Evolutionary conservation across 2,797 vertebrate genomes (phyloP).

Genomic region (Trachurus trachurus): DNA sequence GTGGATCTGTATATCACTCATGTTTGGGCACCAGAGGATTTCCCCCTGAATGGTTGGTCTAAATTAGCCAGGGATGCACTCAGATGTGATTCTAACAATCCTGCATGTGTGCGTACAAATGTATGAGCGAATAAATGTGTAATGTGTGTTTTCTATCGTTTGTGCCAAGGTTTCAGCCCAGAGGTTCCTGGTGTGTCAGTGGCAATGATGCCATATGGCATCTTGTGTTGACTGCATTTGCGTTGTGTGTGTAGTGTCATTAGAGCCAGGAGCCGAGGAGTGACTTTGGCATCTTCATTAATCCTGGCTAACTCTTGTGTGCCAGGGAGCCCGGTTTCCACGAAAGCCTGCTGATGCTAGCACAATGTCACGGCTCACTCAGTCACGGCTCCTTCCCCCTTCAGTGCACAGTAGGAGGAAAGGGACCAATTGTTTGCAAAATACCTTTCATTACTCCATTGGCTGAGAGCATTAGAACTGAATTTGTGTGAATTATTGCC

Average conservation of each 20-base stretch:
- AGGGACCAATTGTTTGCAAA: constrained; percentile 78
- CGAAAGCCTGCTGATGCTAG: constrained; percentile 76
- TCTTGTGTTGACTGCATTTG: constrained; percentile 73
- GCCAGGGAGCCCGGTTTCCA: constrained; percentile 59
- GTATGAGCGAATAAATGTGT: constrained; percentile 44
- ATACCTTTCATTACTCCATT: constrained; percentile 75
- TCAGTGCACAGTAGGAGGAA: constrained; percentile 61
- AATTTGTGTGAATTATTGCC: constrained; percentile 71
- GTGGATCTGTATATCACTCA: constrained; percentile 76
- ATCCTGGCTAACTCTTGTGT: constrained; percentile 80
- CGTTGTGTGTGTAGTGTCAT: constrained; percentile 77
- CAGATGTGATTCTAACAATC: constrained; percentile 68
- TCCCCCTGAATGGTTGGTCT: constrained; percentile 53
- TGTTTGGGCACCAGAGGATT: constrained; percentile 67
- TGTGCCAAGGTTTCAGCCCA: constrained; percentile 44
- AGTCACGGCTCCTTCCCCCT: constrained; percentile 60
- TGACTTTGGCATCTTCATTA: constrained; percentile 86
- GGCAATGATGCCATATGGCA: constrained; percentile 84
- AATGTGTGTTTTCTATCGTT: constrained; percentile 38
- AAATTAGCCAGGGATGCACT: constrained; percentile 59
- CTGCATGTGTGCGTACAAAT: constrained; percentile 15
- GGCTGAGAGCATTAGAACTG: constrained; percentile 65
- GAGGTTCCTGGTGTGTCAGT: constrained; percentile 64
- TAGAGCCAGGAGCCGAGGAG: constrained; percentile 80
- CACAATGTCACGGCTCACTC: constrained; percentile 78